Base-by-base conservation (phyloP, 1,140 invertebrate genomes). In the Cecropterus lyciades region DNA sequence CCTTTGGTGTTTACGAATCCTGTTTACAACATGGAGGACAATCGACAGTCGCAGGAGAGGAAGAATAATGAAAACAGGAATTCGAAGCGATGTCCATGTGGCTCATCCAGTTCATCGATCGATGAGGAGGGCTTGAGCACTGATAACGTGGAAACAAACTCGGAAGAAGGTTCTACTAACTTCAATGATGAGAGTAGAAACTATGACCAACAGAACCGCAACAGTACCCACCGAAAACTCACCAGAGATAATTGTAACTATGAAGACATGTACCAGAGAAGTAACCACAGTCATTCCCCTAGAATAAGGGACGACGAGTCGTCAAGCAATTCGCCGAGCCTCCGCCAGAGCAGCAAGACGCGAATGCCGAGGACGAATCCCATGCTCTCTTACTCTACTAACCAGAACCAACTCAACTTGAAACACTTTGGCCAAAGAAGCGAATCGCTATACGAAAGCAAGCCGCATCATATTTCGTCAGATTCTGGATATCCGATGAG, bases 1-100 rank as follows among this genome's bases (percentile, higher is more conserved):
- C 96, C 97, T 4, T 83, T 98, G 49, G 97, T 97, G 27, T 98
- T 98, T 75, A 96, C 96, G 33, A 98, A 98, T 92, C 97, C 97
- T 1, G 95, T 97, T 46, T 98, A 98, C 83, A 95, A 95, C 76
- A 94, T 95, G 92, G 95, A 95, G 46, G 88, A 93, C 62, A 82
- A 88, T 75, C 70, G 87, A 73, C 89, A 89, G 64, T 68, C 83
- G 59, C 86, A 88, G 53, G 86, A 89, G 53, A 84, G 84, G 43
- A 91, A 89, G 65, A 81, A 78, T 43, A 85, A 77, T 79, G 89
- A 92, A 33, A 92, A 88, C 57, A 86, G 89, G 75, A 89, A 89
- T 74, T 90, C 89, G 43, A 92, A 92, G 53, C 87, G 87, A 75
- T 92, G 84, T 82, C 84, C 87, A 53, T 92, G 88, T 80, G 88